Conservation (phyloP, 2,113 vertebrate genomes). For the Anhinga anhinga region DNA sequence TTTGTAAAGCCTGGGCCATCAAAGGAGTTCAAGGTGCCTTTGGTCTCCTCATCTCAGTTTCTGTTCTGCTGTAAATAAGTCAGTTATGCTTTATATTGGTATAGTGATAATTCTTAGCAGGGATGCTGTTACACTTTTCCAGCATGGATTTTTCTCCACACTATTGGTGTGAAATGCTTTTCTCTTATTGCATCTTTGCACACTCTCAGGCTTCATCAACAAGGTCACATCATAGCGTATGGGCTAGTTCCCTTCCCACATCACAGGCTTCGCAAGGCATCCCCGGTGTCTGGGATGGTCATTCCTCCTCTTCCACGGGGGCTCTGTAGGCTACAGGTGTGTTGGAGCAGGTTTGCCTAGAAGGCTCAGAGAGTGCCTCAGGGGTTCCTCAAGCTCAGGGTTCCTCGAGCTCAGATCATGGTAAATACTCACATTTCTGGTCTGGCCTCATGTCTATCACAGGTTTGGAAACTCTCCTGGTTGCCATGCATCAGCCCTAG, state of each 20-base stretch:
- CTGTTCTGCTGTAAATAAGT: background rate
- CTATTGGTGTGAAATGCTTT: background rate
- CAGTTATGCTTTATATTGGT: background rate
- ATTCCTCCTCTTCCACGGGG: background rate
- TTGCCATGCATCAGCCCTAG: background rate
- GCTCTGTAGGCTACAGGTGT: background rate
- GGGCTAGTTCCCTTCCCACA: background rate
- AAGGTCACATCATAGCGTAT: rapidly evolving
- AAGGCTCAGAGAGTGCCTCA: background rate
- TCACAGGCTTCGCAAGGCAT: background rate
- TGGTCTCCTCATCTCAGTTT: background rate
- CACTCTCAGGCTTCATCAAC: background rate
- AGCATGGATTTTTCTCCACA: background rate
- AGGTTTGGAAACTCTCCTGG: background rate
- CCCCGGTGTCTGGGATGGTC: background rate
- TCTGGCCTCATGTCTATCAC: background rate
- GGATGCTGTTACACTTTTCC: background rate
- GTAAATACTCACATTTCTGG: background rate
- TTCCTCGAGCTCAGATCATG: background rate
- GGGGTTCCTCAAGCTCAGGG: rapidly evolving
- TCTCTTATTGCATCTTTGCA: background rate
- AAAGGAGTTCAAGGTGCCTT: constrained; percentile 18
- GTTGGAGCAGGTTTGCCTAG: background rate
- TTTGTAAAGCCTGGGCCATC: constrained; percentile 23
- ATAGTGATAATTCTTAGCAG: background rate